Base-by-base conservation (phyloP, 2,797 vertebrate species). In the Acanthopagrus latus region DNA sequence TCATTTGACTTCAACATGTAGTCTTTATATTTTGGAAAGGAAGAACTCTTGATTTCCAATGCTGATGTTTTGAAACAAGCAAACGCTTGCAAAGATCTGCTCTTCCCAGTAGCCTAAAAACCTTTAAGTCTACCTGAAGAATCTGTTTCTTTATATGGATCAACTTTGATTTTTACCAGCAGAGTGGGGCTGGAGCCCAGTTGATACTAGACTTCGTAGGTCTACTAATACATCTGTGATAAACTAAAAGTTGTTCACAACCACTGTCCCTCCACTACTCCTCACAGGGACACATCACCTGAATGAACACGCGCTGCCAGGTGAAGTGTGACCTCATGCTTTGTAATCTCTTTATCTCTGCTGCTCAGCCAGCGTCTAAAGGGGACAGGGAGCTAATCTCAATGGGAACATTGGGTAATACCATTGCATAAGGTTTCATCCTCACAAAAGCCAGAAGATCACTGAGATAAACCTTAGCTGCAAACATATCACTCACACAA, bases 361-460 rank as follows among this genome's bases (percentile, higher is more conserved):
- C 74, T 88, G 75, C 65, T 80, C 85, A 76, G 71, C 69, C 65
- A 29, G 62, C 17, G 21, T 88, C 69, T 74, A 68, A 88, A 75
- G 54, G 47, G 78, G 60, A 64, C 76, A 68, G 52, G 18, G 57
- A 59, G 71, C 54, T 94, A 90, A 96, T 94, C 94, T 88, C 65
- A 51, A 78, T 84, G 71, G 87, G 92, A 89, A 93, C 92, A 93
- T 91, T 60, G 51, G 59, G 29, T 92, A 90, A 94, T 41, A 9
- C 70, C 3, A 7, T 95, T 96, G 80, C 86, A 69, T 94, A 95
- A 95, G 68, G 25, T 78, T 50, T 91, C 83, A 88, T 86, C 86
- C 82, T 64, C 71, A 44, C 59, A 52, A 65, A 74, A 73, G 63
- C 71, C 58, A 47, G 23, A 46, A 86, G 81, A 81, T 88, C 87